Evolutionary conservation across 2,888 invertebrate genomes (phyloP), one percentile per base, ranked within the genome.

Genomic region (Xestia xanthographa): DNA sequence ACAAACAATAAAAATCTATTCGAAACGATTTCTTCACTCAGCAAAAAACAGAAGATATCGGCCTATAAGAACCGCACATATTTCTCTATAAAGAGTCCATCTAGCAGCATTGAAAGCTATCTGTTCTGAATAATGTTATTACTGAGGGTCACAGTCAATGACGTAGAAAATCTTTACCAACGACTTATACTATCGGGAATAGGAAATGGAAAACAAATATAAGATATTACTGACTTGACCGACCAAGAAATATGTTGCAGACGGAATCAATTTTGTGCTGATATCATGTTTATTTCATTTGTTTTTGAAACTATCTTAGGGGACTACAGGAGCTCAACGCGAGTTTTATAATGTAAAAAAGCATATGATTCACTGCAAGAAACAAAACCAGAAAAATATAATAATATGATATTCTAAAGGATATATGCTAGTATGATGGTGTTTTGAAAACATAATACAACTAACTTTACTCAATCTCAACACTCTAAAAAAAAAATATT

Each of bases 151-250:
- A 91, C 88, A 90, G 89, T 91, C 92, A 92, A 93, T 93, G 92
- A 90, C 75, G 89, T 84, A 90, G 93, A 94, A 94, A 94, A 94
- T 92, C 89, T 90, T 92, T 92, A 92, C 91, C 91, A 91, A 91
- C 87, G 91, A 90, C 91, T 89, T 79, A 75, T 81, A 79, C 84
- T 77, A 86, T 79, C 75, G 87, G 87, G 88, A 88, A 88, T 87
- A 75, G 90, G 88, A 90, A 91, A 91, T 91, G 82, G 91, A 89
- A 92, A 92, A 92, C 90, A 92, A 92, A 92, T 90, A 89, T 87
- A 80, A 86, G 84, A 85, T 85, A 89, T 88, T 85, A 87, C 86
- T 53, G 34, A 17, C 77, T 86, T 87, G 87, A 89, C 87, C 87
- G 88, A 68, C 29, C 62, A 74, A 62, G 66, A 56, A 72, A 62